These are phyloP conservation scores for Tenthredo scrophulariae DNA, from an alignment of 2,888 invertebrate species.

Conservation along the genomic window DNA sequence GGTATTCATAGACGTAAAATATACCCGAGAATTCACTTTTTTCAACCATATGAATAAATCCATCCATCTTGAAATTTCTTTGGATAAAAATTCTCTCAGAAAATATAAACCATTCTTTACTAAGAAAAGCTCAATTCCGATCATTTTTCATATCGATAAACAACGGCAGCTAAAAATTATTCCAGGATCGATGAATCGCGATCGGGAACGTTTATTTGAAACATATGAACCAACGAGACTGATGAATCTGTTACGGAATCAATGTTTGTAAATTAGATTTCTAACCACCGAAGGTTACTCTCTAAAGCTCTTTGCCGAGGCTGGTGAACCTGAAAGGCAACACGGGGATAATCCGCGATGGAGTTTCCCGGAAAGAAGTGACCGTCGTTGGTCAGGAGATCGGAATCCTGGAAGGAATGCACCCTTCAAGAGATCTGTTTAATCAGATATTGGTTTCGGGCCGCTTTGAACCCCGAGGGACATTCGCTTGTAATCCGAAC, in stretches of 20 bases:
- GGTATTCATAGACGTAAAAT: not conserved
- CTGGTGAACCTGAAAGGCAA: constrained; percentile 19
- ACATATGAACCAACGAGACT: not conserved
- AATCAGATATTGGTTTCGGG: constrained; percentile 52
- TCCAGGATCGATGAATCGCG: not conserved
- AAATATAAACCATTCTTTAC: not conserved
- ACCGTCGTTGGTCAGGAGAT: constrained; percentile 38
- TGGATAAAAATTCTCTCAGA: not conserved
- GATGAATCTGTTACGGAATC: not conserved
- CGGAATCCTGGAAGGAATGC: constrained; percentile 49
- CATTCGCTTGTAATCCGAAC: constrained; percentile 46
- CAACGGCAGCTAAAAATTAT: not conserved
- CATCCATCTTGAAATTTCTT: not conserved
- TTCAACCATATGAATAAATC: not conserved
- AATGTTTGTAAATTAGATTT: constrained; percentile 22
- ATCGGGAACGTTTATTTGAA: not conserved
- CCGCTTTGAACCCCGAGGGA: constrained; percentile 50
- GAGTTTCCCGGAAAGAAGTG: constrained; percentile 7
- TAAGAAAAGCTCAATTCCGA: not conserved
- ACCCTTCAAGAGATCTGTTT: constrained; percentile 51
- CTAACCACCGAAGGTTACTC: constrained; percentile 2
- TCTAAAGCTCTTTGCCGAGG: constrained; percentile 22
- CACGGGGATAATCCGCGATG: constrained; percentile 21
- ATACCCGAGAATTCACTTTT: not conserved
- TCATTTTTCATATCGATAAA: not conserved